phyloP scores from a whole-genome alignment of 2,113 vertebrate species.

The Atractosteus spatula region DNA sequence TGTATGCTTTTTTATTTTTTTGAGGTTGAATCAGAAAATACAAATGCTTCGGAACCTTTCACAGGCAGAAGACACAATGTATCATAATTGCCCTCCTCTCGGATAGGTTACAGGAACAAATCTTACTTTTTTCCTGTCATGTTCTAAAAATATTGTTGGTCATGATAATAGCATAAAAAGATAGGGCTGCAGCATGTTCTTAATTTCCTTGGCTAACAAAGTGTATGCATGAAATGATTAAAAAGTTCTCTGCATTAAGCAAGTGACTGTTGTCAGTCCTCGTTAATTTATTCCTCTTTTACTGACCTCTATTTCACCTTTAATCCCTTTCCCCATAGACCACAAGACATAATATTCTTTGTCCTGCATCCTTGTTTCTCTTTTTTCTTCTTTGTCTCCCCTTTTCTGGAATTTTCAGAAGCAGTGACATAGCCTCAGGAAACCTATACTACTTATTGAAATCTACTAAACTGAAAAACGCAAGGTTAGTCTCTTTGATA shows the following conservation, averaged over 20 bases:
- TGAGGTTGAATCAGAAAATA: no score
- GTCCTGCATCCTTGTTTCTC: conserved; percentile 36
- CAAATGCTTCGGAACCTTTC: no score
- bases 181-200: no score
- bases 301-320: conserved; percentile 9
- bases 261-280: background rate
- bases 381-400: conserved; percentile 26
- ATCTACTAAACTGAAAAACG: conserved; percentile 64
- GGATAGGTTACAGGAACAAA: no score
- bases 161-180: no score
- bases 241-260: background rate
- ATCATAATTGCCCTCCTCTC: no score
- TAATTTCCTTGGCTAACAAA: no score
- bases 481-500: conserved; percentile 62
- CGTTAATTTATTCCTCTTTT: background rate
- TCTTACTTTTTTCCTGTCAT: no score
- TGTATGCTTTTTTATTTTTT: no score
- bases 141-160: no score
- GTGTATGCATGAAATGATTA: no score
- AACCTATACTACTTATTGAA: conserved; percentile 64
- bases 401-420: conserved; percentile 54
- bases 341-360: conserved; percentile 3
- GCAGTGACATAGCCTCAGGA: conserved; percentile 67
- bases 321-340: background rate
- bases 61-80: no score